These are phyloP conservation scores for Phocides pigmalion DNA, from an alignment of 1,140 invertebrate genomes.

Conservation along the genomic window DNA sequence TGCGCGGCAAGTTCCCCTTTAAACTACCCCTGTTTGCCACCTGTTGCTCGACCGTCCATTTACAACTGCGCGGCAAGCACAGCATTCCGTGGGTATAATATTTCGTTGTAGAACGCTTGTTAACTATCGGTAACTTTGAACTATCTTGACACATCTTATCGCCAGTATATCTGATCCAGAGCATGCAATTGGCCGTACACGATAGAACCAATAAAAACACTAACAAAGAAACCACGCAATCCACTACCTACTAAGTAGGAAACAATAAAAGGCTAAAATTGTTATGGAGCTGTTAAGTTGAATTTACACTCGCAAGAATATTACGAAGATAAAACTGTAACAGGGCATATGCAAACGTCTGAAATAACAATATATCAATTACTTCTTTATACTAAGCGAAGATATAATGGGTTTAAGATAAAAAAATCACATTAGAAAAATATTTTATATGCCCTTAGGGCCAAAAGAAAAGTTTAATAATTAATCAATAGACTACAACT, in stretches of 20 bases:
- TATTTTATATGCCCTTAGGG: too few species aligned
- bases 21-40: conserved; percentile 50
- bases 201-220: conserved; percentile 9
- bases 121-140: conserved; percentile 21
- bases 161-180: conserved; percentile 4
- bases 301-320: not conserved
- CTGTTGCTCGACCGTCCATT: conserved; percentile 51
- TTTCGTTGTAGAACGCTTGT: conserved; percentile 2
- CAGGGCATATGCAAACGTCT: not conserved
- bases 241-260: not conserved
- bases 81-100: conserved; percentile 15
- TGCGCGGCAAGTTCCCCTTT: conserved; percentile 48
- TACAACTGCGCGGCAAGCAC: not conserved
- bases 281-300: not conserved
- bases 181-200: conserved; percentile 23
- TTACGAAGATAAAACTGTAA: not conserved
- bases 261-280: not conserved
- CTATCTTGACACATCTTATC: conserved; percentile 29
- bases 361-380: not conserved
- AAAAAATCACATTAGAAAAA: too few species aligned
- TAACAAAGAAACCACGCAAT: conserved; percentile 23
- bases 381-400: too few species aligned
- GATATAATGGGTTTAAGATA: too few species aligned
- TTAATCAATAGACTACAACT: too few species aligned
- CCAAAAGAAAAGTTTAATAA: too few species aligned